A percentile compares a stretch with the other conserved stretches of the same genome.
Evolutionary conservation across 2,888 invertebrate genomes (phyloP).

Genomic region (Erebia aethiops): DNA sequence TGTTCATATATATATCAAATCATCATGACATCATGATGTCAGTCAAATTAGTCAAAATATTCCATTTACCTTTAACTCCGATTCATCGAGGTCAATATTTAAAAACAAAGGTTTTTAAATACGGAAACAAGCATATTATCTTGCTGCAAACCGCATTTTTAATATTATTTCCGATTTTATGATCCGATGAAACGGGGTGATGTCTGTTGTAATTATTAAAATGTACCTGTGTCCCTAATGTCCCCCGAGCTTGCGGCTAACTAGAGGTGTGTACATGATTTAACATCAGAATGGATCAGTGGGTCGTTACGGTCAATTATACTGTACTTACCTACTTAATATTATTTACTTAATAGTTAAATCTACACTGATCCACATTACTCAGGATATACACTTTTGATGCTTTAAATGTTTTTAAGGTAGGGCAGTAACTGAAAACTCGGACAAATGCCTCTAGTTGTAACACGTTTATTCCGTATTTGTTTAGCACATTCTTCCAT

Average conservation of each 20-base stretch:
- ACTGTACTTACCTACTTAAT: not conserved
- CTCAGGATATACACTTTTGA: slow-evolving; percentile 32
- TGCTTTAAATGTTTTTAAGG: slow-evolving; percentile 32
- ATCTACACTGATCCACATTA: slow-evolving; percentile 24
- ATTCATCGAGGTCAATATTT: slow-evolving; percentile 25
- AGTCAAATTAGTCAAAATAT: slow-evolving; percentile 29
- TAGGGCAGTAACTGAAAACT: no score
- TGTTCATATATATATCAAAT: no score
- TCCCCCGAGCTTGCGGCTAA: slow-evolving; percentile 53
- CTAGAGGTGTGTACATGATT: slow-evolving; percentile 46
- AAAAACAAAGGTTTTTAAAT: not conserved
- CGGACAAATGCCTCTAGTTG: no score
- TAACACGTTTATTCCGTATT: no score
- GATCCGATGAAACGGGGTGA: slow-evolving; percentile 49
- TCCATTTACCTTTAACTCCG: slow-evolving; percentile 26
- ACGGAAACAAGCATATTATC: not conserved
- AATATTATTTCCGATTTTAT: not conserved
- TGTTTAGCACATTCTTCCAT: no score
- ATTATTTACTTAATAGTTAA: no score
- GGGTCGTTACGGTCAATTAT: slow-evolving; percentile 15
- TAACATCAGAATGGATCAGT: slow-evolving; percentile 23
- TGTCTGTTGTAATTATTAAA: slow-evolving; percentile 48
- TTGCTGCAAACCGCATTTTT: not conserved
- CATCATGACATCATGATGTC: no score
- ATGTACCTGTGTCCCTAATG: slow-evolving; percentile 49